Conservation (phyloP, 2,113 vertebrate species). For the Eurypyga helias region DNA sequence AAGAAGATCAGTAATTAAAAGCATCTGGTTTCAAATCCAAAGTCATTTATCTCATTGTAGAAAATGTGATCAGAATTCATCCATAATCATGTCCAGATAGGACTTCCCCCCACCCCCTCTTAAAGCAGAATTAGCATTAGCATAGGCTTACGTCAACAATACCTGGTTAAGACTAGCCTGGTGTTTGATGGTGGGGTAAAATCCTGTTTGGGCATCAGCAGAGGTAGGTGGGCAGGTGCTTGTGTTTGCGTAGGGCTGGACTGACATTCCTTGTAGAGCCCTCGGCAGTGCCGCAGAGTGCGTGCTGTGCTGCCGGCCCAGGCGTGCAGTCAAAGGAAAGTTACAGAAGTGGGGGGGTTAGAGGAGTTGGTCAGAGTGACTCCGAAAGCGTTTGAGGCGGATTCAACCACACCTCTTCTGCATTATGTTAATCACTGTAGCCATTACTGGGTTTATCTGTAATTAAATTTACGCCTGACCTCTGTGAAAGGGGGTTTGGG, state of each 20-base stretch:
- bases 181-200: neutral
- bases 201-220: neutral
- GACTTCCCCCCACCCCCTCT: neutral
- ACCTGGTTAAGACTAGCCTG: neutral
- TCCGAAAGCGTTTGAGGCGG: neutral
- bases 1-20: constrained; percentile 37
- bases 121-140: constrained; percentile 32
- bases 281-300: neutral
- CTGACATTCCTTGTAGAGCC: neutral
- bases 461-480: neutral
- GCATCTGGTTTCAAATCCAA: constrained; percentile 51
- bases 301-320: neutral
- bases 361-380: neutral
- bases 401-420: neutral
- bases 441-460: neutral
- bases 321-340: neutral
- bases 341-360: neutral
- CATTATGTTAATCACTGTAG: neutral
- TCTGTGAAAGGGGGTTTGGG: neutral
- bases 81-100: constrained; percentile 65
- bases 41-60: constrained; percentile 60
- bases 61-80: constrained; percentile 67
- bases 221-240: neutral
- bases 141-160: neutral
- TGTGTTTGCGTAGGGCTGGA: neutral